Base-by-base conservation (phyloP, 2,888 invertebrate genomes). In the Aphrophora alni region DNA sequence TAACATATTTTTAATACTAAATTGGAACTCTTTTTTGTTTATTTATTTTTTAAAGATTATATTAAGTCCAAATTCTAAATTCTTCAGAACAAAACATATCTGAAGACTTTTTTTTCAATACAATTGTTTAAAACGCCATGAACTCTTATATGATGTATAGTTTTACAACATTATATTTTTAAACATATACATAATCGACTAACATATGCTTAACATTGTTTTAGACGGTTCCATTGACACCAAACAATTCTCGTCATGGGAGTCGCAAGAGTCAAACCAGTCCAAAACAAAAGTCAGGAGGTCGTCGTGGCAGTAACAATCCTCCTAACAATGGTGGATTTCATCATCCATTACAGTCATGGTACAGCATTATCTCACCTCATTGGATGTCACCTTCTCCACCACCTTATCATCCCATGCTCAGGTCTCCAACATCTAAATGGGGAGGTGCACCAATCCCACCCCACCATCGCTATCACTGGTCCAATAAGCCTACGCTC, bases 291-390 rank as follows among this genome's bases (percentile, higher is more conserved):
- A 80, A 81, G 28, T 75, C 75, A 17, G 80, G 80, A 27, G 69
- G 78, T 26, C 28, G 25, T n/a, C 59, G 82, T 28, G 38, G 78
- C 8, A 44, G 74, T 10, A 79, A 75, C n/a, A 76, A 77, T 69
- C 79, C 75, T 38, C 69, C 59, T 1, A 80, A 77, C 3, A 73
- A 75, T n/a, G 71, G 70, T 14, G 75, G 76, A 5, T 78, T 73
- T 26, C 82, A 78, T 27, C 80, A 81, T 33, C 82, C 68, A 17
- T 73, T 71, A 4, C 82, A 82, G 51, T 73, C 80, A 12, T 84
- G 84, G 84, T 84, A 83, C 82, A 84, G 81, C 81, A 78, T 84
- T 72, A 82, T 84, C 70, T 81, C 84, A 12, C 84, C 84, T n/a
- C 84, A 83, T 68, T 84, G 84, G 84, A 82, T 84, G 71, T 81